phyloP scores from a whole-genome alignment of 2,113 vertebrate genomes.

The cat (Felis catus) region DNA sequence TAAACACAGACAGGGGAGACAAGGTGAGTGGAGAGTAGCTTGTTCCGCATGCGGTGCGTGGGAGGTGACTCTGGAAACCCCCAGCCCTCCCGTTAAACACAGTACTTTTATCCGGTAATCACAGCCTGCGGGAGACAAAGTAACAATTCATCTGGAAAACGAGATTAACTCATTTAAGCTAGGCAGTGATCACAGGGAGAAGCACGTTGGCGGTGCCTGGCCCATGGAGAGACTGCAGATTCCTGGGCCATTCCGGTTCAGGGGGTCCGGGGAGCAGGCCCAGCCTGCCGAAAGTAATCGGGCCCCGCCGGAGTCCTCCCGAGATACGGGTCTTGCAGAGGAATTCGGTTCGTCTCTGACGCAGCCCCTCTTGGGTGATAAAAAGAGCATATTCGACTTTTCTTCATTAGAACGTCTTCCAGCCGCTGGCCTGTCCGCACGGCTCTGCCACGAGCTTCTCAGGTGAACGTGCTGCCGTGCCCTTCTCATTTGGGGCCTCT shows the following conservation, averaged over 20 bases:
- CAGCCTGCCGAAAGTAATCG: conserved; percentile 83
- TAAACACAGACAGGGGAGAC: not conserved
- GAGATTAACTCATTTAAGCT: conserved; percentile 90
- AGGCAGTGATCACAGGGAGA: conserved; percentile 86
- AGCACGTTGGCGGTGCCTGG: conserved; percentile 84
- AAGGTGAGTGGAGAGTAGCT: conserved; percentile 22
- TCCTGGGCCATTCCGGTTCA: conserved; percentile 84
- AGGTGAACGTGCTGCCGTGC: not conserved
- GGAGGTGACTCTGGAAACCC: conserved; percentile 77
- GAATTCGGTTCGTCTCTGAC: conserved; percentile 88
- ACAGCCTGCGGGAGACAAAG: conserved; percentile 89
- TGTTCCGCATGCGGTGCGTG: conserved; percentile 11
- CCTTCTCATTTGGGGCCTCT: not conserved
- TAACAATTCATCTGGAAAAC: conserved; percentile 91
- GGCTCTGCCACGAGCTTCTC: not conserved
- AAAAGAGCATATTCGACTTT: not conserved
- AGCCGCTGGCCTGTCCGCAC: not conserved
- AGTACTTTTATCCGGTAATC: conserved; percentile 89
- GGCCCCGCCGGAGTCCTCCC: conserved; percentile 87
- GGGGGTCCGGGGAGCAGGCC: conserved; percentile 83
- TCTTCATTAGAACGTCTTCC: conserved; percentile 67
- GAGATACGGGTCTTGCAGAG: conserved; percentile 88
- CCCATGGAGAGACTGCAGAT: conserved; percentile 84
- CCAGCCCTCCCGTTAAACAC: conserved; percentile 86
- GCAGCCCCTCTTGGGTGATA: conserved; percentile 84